These are phyloP conservation scores for Dichetophora obliterata DNA, from an alignment of 2,888 invertebrate genomes.

Conservation along the genomic window DNA sequence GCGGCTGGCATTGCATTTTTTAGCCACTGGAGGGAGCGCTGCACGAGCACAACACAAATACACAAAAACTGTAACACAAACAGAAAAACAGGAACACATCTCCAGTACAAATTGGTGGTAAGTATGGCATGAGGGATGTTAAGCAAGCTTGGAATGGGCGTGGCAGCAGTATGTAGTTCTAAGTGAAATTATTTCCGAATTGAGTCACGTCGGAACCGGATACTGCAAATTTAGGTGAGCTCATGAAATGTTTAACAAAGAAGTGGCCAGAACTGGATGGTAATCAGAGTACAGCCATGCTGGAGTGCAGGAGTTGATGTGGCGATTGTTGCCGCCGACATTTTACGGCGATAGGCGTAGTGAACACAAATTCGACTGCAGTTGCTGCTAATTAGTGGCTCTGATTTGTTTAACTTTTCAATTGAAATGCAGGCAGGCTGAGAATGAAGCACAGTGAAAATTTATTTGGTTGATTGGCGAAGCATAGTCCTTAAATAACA, in stretches of 20 bases:
- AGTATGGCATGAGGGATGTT: not conserved
- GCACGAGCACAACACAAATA: not conserved
- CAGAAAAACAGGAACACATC: not conserved
- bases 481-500: not conserved
- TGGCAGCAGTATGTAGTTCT: not conserved
- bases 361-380: not conserved
- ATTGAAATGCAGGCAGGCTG: conserved; percentile 14
- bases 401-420: conserved; percentile 34
- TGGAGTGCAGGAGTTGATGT: too few relatives aligned
- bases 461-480: conserved; percentile 10
- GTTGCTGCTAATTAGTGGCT: conserved; percentile 26
- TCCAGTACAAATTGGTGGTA: not conserved
- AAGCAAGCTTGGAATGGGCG: not conserved
- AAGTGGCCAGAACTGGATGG: not conserved
- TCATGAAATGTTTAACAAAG: not conserved
- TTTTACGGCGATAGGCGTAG: not conserved
- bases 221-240: not conserved
- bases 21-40: conserved; percentile 47
- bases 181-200: conserved; percentile 11
- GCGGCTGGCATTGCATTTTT: conserved; percentile 35
- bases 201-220: not conserved
- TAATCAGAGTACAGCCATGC: not conserved
- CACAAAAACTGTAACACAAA: conserved; percentile 22
- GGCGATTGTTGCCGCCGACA: too few relatives aligned
- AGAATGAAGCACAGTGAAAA: conserved; percentile 13